These are phyloP conservation scores for Tetraodon nigroviridis DNA, from an alignment of 2,113 vertebrate genomes.

Conservation along the genomic window DNA sequence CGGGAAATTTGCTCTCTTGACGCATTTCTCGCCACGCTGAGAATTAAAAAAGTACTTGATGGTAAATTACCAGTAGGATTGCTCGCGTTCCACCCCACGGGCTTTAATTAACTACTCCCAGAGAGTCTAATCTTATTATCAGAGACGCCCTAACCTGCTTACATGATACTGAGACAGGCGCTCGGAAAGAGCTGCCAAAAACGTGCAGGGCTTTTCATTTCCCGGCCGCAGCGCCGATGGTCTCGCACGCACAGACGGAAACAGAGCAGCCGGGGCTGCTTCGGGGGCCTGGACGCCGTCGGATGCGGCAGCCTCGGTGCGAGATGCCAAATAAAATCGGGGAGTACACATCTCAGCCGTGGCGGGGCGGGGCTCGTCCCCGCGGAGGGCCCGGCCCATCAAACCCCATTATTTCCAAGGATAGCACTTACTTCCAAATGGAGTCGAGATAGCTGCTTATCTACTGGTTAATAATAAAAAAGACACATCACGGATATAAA, in stretches of 20 bases:
- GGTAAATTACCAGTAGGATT: conserved; percentile 55
- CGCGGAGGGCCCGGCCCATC: conserved; percentile 55
- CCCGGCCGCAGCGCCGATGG: background rate
- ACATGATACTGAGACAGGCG: conserved; percentile 20
- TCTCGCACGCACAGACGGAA: conserved; percentile 13
- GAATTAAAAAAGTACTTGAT: conserved; percentile 29
- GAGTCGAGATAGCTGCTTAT: conserved; percentile 68
- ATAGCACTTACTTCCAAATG: conserved; percentile 66
- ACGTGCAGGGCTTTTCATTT: conserved; percentile 15
- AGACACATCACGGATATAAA: conserved; percentile 65
- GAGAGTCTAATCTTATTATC: conserved; percentile 64
- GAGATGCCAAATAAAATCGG: conserved; percentile 46
- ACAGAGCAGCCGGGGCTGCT: conserved; percentile 34
- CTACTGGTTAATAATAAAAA: conserved; percentile 69
- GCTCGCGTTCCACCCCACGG: conserved; percentile 66
- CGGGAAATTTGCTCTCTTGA: conserved; percentile 30
- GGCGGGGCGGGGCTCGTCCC: conserved; percentile 52
- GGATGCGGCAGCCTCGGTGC: conserved; percentile 22
- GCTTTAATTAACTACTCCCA: conserved; percentile 68
- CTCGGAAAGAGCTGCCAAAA: conserved; percentile 17
- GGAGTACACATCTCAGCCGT: conserved; percentile 35
- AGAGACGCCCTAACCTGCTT: conserved; percentile 38
- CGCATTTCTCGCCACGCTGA: conserved; percentile 13
- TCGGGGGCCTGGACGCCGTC: conserved; percentile 35
- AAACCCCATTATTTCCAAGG: conserved; percentile 66